Evolutionary conservation across 2,797 vertebrate species (phyloP).

Genomic region (Poeciliopsis presidionis): DNA sequence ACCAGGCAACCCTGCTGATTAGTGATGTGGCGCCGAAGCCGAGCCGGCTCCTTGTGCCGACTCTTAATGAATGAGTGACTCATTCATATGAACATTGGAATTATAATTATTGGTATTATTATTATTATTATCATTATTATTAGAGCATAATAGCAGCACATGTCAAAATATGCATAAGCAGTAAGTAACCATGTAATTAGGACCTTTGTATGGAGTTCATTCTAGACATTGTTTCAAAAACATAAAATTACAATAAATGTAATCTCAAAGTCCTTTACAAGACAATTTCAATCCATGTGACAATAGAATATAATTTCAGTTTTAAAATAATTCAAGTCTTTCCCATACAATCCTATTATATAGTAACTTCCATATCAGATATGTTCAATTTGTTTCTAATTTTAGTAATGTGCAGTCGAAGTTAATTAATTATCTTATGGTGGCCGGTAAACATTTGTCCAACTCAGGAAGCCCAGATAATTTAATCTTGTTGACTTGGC

Average conservation of each 20-base stretch:
- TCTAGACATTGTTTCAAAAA: neutral
- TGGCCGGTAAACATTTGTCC: neutral
- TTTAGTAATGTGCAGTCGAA: neutral
- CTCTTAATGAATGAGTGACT: neutral
- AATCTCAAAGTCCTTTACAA: neutral
- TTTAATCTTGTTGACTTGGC: neutral
- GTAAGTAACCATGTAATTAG: neutral
- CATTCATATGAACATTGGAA: neutral
- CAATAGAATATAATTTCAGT: neutral
- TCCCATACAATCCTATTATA: neutral
- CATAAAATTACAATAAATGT: neutral
- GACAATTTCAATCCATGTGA: neutral
- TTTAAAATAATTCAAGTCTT: neutral
- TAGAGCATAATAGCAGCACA: neutral
- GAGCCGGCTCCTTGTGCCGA: neutral
- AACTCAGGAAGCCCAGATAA: no score
- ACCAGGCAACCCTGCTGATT: slow-evolving; percentile 17
- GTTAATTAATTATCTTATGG: neutral
- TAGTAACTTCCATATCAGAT: neutral
- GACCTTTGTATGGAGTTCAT: neutral
- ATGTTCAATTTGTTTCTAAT: neutral
- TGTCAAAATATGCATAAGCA: neutral
- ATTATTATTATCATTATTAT: neutral
- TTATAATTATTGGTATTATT: neutral
- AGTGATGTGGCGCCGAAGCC: neutral